Base-by-base conservation (phyloP, 2,113 vertebrate genomes). In the Cisticola juncidis region DNA sequence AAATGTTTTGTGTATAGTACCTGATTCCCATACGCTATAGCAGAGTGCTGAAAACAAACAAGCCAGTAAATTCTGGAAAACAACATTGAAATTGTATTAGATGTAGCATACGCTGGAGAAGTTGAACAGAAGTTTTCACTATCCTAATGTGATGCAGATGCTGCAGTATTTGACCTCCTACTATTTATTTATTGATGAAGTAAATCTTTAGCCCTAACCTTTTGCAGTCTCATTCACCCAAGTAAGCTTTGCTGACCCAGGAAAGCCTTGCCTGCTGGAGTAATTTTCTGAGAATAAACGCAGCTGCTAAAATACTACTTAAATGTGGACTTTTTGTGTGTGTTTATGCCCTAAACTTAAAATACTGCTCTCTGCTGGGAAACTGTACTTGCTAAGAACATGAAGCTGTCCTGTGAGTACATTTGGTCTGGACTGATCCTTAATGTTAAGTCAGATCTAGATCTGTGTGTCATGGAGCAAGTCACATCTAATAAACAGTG, bases 1-100 rank as follows among this genome's bases (percentile, higher is more conserved):
- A 91, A 95, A 87, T 87, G 78, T 61, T 88, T 87, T 83, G 35
- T 82, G 22, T 87, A 8, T 66, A 83, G 60, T 91, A 86, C 60
- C 86, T 79, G 65, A 82, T 88, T 94, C 61, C 54, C 33, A 76
- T 79, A 68, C 1, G 4, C 42, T 81, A 5, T 23, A 78, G 31
- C 56, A 51, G 74, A 86, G 47, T 51, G 36, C 50, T 94, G 89
- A 85, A 92, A 93, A 71, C 33, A 69, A 93, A 10, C 38, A 80
- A 58, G n/a, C 1, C 20, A 16, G 50, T 90, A 60, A 88, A 82
- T 64, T 66, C 68, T 87, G 64, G 40, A 60, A 78, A 81, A 60
- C 71, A 81, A 28, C 33, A 9, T 24, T 93, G 26, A 68, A 53
- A 51, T 38, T 40, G 11, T 71, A 6, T 82, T 86, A 64, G 40